Base-by-base conservation (phyloP, 1,140 invertebrate species). In the Lanistes nyassanus region DNA sequence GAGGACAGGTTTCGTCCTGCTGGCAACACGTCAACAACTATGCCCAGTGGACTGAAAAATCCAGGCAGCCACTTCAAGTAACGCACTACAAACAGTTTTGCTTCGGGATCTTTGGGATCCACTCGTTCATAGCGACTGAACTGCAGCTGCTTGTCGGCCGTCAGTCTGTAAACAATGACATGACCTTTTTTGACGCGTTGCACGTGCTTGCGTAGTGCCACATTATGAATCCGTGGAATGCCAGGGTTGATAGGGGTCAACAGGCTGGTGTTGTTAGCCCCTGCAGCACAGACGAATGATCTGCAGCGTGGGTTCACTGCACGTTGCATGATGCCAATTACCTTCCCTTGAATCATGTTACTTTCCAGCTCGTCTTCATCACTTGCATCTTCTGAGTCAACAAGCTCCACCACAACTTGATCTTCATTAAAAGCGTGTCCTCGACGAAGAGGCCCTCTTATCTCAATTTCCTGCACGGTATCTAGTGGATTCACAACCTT, bases 61-160 rank as follows among this genome's bases (percentile, higher is more conserved):
- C 73, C 75, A 42, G 75, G 75, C 51, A 84, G 76, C 85, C 85
- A 89, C 23, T 83, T 82, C 53, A 88, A 39, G 74, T 85, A 87
- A 16, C 81, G 75, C n/a, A 87, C 86, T 19, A 87, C 76, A 83
- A 87, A 88, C 47, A 88, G 65, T 51, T 85, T 83, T 7, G 75
- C 76, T 26, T 74, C 39, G 36, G 73, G 72, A 19, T 83, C 65
- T 5, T 67, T 37, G 1, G 75, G 74, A 62, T 83, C 74, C 31
- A 88, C 68, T 47, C 80, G 81, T 58, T 82, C 84, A 69, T 81
- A 81, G 31, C 83, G 79, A 70, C 80, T 80, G 51, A 85, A 81
- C 47, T 65, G 64, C 9, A 88, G 56, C 29, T 79, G 51, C 23
- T 76, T 78, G 51, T 80, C 74, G 55, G 82, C 76, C 29, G 64